phyloP scores from a whole-genome alignment of 2,113 vertebrate genomes.

The Morone saxatilis region DNA sequence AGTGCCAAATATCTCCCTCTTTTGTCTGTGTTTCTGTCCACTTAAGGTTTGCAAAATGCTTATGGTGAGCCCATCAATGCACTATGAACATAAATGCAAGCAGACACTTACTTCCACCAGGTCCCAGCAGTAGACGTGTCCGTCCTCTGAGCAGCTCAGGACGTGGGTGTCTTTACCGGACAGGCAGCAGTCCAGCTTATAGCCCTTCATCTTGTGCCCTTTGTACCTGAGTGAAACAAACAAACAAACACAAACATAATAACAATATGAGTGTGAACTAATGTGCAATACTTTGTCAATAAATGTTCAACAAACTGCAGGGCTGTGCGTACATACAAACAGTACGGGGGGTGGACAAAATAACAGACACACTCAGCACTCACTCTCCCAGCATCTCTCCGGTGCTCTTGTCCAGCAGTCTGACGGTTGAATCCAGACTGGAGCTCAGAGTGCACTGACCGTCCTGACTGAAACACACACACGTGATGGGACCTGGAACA shows the following conservation, averaged over 20 bases:
- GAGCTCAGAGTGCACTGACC: constrained; percentile 90
- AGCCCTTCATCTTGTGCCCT: constrained; percentile 91
- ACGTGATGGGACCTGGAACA: constrained; percentile 91
- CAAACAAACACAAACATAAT: background rate
- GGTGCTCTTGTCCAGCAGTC: constrained; percentile 93
- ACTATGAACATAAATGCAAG: background rate
- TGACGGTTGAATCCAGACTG: constrained; percentile 89
- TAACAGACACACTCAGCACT: constrained; percentile 49
- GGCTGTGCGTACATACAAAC: too few relatives aligned
- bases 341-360: too few relatives aligned
- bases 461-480: constrained; percentile 94
- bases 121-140: constrained; percentile 94
- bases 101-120: constrained; percentile 88
- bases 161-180: constrained; percentile 91
- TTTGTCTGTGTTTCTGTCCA: background rate
- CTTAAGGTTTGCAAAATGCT: background rate
- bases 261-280: background rate
- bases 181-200: constrained; percentile 94
- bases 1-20: background rate
- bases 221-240: constrained; percentile 84
- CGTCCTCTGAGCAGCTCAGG: constrained; percentile 94
- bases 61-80: background rate
- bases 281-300: background rate
- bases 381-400: constrained; percentile 96
- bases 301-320: background rate